Base-by-base conservation (phyloP, 2,113 vertebrate species). In the Gallinago paraguaiae region DNA sequence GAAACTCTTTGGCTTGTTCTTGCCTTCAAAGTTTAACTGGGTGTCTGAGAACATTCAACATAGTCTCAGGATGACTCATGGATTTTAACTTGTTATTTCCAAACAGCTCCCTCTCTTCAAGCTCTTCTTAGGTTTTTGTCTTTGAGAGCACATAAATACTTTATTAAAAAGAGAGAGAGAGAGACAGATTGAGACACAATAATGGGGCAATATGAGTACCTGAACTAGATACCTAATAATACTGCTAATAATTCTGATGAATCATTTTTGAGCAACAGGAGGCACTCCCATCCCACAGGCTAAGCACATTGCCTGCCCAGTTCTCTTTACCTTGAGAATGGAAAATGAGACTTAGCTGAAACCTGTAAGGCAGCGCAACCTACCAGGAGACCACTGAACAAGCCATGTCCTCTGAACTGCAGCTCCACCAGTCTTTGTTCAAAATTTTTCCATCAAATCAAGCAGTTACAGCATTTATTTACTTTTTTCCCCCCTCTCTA, bases 251-350 rank as follows among this genome's bases (percentile, higher is more conserved):
- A 94, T 96, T 91, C 81, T 86, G 85, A 90, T 97, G 97, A 97
- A 96, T 97, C 97, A 97, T 94, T 94, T 95, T 97, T 94, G 92
- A 96, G 91, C 95, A 97, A 97, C 92, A 97, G 95, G 95, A 97
- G 96, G 93, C 97, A 97, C 96, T 97, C 97, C 97, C 96, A 95
- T 94, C 97, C 97, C 96, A 95, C 76, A 86, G 97, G 97, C 94
- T 93, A 96, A 94, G 88, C 70, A 69, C 95, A 85, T 41, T 93
- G 92, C 63, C 82, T 92, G 54, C 72, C 80, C 67, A 88, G 41
- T 93, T 86, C 71, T 95, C 63, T 91, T 90, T 65, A 91, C 54
- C 76, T 96, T 92, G 82, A 83, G 74, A 93, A 86, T 54, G 41
- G 85, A 96, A 90, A 91, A 93, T 91, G 88, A 92, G 93, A 97